Conservation (phyloP, 2,888 invertebrate genomes). For the Suillia variegata region DNA sequence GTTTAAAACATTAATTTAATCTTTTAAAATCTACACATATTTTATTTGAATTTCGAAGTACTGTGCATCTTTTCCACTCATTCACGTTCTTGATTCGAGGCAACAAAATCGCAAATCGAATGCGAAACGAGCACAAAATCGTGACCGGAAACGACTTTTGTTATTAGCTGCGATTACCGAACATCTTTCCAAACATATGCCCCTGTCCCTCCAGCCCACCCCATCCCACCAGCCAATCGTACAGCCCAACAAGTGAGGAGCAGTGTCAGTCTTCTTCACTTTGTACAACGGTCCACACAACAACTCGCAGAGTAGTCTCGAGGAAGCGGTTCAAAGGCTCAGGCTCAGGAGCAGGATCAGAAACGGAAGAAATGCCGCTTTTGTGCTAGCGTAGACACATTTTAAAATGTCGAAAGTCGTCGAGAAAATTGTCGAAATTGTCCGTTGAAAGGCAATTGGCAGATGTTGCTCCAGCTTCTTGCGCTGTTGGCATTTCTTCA, state of each 20-base stretch:
- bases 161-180: constrained; percentile 56
- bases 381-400: not conserved
- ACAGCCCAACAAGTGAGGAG: constrained; percentile 38
- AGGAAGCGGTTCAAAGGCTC: no score
- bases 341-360: no score
- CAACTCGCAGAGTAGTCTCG: constrained; percentile 9
- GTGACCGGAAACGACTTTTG: constrained; percentile 54
- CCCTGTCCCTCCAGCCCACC: no score
- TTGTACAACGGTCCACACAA: constrained; percentile 31
- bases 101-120: constrained; percentile 52
- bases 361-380: not conserved
- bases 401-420: constrained; percentile 47
- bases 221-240: not conserved
- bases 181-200: constrained; percentile 17
- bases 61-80: no score
- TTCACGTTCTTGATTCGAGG: constrained; percentile 8
- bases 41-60: no score
- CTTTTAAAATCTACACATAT: no score
- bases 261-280: no score
- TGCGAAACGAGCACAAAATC: constrained; percentile 56
- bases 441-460: constrained; percentile 53
- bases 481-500: constrained; percentile 58
- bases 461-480: constrained; percentile 30
- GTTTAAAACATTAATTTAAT: no score
- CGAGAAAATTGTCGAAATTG: no score